These are phyloP conservation scores for Anarhynchus alexandrinus DNA, from an alignment of 2,113 vertebrate genomes.

Conservation along the genomic window DNA sequence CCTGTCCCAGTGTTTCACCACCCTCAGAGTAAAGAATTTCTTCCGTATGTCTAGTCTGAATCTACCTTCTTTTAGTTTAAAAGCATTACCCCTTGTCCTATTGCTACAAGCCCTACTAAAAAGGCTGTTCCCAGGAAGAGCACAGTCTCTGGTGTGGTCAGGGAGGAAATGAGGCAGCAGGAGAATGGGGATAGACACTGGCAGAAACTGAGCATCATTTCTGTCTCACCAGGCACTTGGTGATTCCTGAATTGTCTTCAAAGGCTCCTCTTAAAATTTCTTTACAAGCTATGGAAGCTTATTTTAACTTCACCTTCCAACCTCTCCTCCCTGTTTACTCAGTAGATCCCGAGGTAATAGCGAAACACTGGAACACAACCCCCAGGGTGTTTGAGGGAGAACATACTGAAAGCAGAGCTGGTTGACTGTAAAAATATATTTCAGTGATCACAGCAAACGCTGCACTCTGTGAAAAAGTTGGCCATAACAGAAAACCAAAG, in stretches of 20 bases:
- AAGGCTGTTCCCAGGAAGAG: background rate
- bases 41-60: background rate
- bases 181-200: background rate
- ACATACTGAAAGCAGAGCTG: background rate
- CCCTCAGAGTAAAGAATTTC: fast-evolving
- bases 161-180: background rate
- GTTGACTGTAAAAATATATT: background rate
- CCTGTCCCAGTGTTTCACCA: background rate
- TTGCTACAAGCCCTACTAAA: background rate
- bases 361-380: background rate
- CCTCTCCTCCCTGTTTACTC: background rate
- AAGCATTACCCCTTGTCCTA: background rate
- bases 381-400: background rate
- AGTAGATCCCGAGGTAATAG: background rate
- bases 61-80: background rate
- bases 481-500: background rate
- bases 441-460: background rate
- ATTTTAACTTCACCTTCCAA: background rate
- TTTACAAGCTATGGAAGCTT: background rate
- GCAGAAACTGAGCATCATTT: background rate
- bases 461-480: background rate
- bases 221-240: background rate
- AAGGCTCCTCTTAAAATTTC: background rate
- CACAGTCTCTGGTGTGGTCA: background rate
- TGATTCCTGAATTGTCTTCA: background rate